Evolutionary conservation across 1,140 invertebrate species (phyloP).

Genomic region (Drosophila tani): DNA sequence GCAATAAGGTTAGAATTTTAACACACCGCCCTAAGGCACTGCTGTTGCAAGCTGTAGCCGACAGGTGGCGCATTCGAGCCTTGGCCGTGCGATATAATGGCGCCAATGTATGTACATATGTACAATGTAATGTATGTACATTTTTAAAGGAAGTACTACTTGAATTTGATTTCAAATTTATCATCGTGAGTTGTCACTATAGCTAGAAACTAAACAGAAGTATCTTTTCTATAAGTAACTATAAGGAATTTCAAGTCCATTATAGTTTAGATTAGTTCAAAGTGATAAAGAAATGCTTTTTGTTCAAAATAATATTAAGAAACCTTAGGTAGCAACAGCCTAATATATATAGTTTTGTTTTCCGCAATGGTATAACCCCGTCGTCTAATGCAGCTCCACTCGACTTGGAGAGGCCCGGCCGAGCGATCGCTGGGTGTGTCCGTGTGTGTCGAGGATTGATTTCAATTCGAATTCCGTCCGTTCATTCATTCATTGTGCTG

Average conservation of each 20-base stretch:
- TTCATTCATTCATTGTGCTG: constrained; percentile 73
- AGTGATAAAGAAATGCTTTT: constrained; percentile 9
- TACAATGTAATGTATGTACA: too few relatives aligned
- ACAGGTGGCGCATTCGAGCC: too few relatives aligned
- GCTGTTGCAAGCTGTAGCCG: too few relatives aligned
- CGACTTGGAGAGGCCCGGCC: constrained; percentile 37
- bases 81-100: too few relatives aligned
- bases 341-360: constrained; percentile 8
- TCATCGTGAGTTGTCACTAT: too few relatives aligned
- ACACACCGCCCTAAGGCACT: too few relatives aligned
- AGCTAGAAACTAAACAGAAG: not conserved
- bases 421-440: constrained; percentile 28
- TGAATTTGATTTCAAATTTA: not conserved
- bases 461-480: constrained; percentile 75
- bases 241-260: not conserved
- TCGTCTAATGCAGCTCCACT: constrained; percentile 49
- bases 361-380: constrained; percentile 19
- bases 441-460: constrained; percentile 68
- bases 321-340: constrained; percentile 15
- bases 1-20: too few relatives aligned
- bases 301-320: not conserved
- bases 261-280: constrained; percentile 10
- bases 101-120: too few relatives aligned
- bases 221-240: not conserved
- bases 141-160: not conserved